These are phyloP conservation scores for Rutpela maculata DNA, from an alignment of 2,888 invertebrate genomes.

Conservation along the genomic window DNA sequence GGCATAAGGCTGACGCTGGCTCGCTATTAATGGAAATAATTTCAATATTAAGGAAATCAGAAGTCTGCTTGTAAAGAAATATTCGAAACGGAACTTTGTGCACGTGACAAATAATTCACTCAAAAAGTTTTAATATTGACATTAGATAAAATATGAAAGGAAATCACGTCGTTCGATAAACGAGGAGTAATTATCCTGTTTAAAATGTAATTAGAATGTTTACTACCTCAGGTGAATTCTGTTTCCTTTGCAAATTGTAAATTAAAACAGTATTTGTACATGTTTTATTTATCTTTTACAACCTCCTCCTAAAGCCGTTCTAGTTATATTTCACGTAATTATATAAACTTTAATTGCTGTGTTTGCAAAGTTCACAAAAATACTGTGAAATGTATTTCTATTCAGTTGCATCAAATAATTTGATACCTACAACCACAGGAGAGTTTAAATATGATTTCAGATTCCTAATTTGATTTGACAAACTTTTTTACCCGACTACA, in stretches of 20 bases:
- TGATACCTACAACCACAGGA: too few species aligned
- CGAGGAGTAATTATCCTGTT: conserved; percentile 19
- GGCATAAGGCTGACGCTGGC: too few species aligned
- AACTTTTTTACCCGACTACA: too few species aligned
- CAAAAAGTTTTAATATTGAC: background rate
- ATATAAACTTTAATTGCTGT: background rate
- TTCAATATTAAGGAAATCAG: too few species aligned
- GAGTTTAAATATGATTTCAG: too few species aligned
- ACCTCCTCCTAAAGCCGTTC: background rate
- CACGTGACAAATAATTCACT: background rate
- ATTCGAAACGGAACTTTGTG: too few species aligned
- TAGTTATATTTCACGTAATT: background rate
- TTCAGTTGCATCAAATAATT: too few species aligned
- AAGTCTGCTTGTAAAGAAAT: too few species aligned
- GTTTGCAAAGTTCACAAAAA: background rate
- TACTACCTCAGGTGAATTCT: background rate
- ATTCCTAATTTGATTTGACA: too few species aligned
- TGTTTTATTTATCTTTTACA: background rate
- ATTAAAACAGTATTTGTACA: background rate
- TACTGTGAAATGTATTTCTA: too few species aligned
- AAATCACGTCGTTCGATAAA: conserved; percentile 3
- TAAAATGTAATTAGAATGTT: background rate
- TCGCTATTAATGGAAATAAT: too few species aligned
- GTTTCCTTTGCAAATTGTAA: background rate
- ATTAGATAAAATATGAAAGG: background rate